Percentiles rank a stretch among this genome's conserved stretches.
phyloP scores from a whole-genome alignment of 2,888 invertebrate genomes.

The Yponomeuta plumbellus region DNA sequence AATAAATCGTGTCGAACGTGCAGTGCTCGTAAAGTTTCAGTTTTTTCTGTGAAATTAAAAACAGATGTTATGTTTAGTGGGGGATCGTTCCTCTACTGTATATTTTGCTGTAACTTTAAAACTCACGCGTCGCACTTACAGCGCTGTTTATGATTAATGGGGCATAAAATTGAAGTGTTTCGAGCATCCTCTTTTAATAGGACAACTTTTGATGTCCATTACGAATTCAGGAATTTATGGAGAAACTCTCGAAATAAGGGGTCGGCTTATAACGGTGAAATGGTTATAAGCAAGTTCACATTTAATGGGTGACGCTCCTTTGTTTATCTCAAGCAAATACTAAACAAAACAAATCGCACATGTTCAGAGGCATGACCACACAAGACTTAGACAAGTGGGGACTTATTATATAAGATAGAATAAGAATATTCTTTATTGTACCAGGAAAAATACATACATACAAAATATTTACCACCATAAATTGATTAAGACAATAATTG shows the following conservation, averaged over 20 bases:
- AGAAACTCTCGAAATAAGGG: slow-evolving; percentile 8
- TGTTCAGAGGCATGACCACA: neutral
- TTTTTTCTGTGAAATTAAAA: slow-evolving; percentile 56
- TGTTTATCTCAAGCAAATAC: neutral
- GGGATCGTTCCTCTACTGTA: neutral
- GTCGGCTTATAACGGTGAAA: neutral
- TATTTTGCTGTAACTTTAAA: slow-evolving; percentile 49
- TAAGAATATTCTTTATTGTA: too few relatives aligned
- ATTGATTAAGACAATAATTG: too few relatives aligned
- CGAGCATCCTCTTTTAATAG: slow-evolving; percentile 40
- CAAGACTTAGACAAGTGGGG: neutral
- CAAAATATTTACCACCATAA: too few relatives aligned
- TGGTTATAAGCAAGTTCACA: neutral
- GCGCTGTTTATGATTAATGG: slow-evolving; percentile 68
- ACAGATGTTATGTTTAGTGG: slow-evolving; percentile 70
- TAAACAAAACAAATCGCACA: too few relatives aligned
- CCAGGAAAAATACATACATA: too few relatives aligned
- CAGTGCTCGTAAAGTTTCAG: slow-evolving; percentile 46
- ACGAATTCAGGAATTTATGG: slow-evolving; percentile 15
- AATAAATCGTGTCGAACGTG: slow-evolving; percentile 66
- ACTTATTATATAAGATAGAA: too few relatives aligned
- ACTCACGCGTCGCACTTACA: slow-evolving; percentile 65
- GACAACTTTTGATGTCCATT: slow-evolving; percentile 15
- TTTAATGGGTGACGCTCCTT: neutral
- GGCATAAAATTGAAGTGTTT: slow-evolving; percentile 61